These are phyloP conservation scores for Hippopotamus amphibius DNA, from an alignment of 2,113 vertebrate genomes.

Conservation along the genomic window DNA sequence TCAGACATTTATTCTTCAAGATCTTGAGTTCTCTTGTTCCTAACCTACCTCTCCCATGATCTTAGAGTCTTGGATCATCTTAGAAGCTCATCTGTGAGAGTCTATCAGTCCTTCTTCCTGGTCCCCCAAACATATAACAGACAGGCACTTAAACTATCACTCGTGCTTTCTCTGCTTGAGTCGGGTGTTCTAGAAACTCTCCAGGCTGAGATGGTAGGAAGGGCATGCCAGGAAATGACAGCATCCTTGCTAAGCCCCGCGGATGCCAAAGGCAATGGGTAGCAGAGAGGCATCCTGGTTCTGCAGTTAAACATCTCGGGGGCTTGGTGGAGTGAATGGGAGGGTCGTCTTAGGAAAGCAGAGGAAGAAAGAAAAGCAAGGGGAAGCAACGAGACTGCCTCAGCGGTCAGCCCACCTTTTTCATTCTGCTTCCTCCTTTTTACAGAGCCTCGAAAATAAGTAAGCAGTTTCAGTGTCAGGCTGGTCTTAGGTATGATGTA, in stretches of 20 bases:
- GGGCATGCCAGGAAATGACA: rapidly evolving
- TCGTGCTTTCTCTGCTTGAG: background rate
- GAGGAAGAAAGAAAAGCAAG: background rate
- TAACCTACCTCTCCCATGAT: too few species aligned
- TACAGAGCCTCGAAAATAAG: background rate
- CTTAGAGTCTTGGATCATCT: background rate
- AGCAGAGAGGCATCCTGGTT: background rate
- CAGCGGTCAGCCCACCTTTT: background rate
- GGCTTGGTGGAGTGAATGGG: rapidly evolving
- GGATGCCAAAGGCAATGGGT: rapidly evolving
- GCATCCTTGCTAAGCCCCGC: rapidly evolving
- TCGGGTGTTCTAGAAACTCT: background rate
- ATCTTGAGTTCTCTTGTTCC: too few species aligned
- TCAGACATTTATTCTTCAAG: background rate
- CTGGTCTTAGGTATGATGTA: background rate
- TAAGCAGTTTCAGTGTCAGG: background rate
- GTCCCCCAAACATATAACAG: background rate
- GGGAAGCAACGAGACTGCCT: background rate
- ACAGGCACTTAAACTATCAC: background rate
- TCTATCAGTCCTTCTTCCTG: too few species aligned
- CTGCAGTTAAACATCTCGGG: background rate
- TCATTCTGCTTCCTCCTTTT: background rate
- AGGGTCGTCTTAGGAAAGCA: background rate
- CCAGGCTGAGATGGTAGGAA: rapidly evolving
- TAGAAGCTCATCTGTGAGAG: background rate